phyloP scores from a whole-genome alignment of 2,888 invertebrate species.

The Microctonus aethiopoides region DNA sequence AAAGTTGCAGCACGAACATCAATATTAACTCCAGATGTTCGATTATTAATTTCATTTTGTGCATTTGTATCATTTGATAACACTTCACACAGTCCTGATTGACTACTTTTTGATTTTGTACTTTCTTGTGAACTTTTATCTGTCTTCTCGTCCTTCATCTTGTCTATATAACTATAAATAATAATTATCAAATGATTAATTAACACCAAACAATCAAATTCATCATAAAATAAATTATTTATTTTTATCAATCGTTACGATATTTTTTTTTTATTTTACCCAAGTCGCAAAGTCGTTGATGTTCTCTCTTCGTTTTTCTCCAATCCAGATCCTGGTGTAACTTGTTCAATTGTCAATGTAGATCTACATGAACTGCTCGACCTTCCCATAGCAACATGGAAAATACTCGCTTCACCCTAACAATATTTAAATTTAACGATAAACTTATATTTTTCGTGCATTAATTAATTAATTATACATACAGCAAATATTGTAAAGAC shows the following conservation, averaged over 20 bases:
- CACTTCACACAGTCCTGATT: constrained; percentile 24
- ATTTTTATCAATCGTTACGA: not conserved
- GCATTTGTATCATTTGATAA: constrained; percentile 43
- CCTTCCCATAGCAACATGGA: constrained; percentile 73
- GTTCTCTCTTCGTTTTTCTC: constrained; percentile 49
- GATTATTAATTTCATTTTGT: constrained; percentile 40
- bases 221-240: not conserved
- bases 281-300: constrained; percentile 68
- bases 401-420: constrained; percentile 82
- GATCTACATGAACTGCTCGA: constrained; percentile 67
- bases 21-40: constrained; percentile 40
- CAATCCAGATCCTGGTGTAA: constrained; percentile 64
- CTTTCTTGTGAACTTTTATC: constrained; percentile 42
- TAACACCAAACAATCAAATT: constrained; percentile 19
- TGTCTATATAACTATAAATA: constrained; percentile 31
- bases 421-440: too few relatives aligned
- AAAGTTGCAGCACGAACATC: constrained; percentile 91
- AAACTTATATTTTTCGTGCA: too few relatives aligned
- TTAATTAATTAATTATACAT: constrained; percentile 46
- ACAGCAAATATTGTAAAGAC: constrained; percentile 86
- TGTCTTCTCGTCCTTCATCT: constrained; percentile 37
- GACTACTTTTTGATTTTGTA: constrained; percentile 37
- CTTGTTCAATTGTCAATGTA: constrained; percentile 68
- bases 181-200: not conserved
- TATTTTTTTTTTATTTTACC: constrained; percentile 61